Evolutionary conservation across 2,888 invertebrate species (phyloP).

Genomic region (Piscicola geometra): DNA sequence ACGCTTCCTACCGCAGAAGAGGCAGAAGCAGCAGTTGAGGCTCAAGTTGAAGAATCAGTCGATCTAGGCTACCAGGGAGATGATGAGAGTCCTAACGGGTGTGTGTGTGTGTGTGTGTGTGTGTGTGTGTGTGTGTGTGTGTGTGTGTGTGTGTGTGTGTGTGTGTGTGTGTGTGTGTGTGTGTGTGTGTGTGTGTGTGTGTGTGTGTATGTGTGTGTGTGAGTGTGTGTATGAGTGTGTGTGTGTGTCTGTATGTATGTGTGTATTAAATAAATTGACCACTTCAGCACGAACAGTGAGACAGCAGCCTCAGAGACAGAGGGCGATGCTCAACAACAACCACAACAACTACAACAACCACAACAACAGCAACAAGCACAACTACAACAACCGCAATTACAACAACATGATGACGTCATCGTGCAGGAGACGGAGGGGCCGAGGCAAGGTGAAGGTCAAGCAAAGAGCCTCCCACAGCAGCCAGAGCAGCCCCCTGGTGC

Average conservation of each 20-base stretch:
- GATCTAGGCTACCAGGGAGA: slow-evolving; percentile 7
- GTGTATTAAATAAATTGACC: background rate
- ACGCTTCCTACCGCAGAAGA: too few relatives aligned
- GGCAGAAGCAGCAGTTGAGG: background rate
- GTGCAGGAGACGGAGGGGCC: background rate
- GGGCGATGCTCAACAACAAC: background rate
- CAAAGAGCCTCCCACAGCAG: too few relatives aligned
- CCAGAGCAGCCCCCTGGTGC: too few relatives aligned
- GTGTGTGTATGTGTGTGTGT: background rate
- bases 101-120: slow-evolving; percentile 8
- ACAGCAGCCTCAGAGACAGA: background rate
- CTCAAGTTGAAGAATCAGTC: background rate
- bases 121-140: slow-evolving; percentile 29
- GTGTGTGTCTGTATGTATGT: too few relatives aligned
- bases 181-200: slow-evolving; percentile 32
- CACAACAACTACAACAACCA: background rate
- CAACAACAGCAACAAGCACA: background rate
- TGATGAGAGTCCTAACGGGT: slow-evolving; percentile 10
- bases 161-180: slow-evolving; percentile 34
- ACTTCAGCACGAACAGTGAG: background rate
- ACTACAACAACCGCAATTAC: background rate
- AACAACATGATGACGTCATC: background rate
- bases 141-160: slow-evolving; percentile 35
- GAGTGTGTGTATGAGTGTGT: too few relatives aligned
- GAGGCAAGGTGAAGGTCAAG: too few relatives aligned